These are phyloP conservation scores for Poeciliopsis turneri DNA, from an alignment of 2,797 vertebrate genomes.

Conservation along the genomic window DNA sequence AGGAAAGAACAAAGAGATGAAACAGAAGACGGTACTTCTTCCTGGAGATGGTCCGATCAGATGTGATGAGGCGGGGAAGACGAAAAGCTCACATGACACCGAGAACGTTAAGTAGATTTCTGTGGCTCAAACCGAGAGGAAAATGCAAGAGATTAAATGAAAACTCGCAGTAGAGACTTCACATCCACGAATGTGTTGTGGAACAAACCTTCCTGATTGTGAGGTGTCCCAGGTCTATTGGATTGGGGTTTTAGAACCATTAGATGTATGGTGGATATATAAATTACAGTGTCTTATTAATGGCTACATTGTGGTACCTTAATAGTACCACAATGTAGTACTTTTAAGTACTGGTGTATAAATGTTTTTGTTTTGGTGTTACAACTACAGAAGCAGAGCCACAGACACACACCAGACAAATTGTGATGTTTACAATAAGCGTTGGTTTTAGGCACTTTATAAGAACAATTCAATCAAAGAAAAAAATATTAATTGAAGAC, in stretches of 20 bases:
- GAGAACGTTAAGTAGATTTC: constrained; percentile 32
- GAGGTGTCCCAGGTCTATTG: not conserved
- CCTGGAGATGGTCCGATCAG: constrained; percentile 20
- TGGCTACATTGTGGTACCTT: not conserved
- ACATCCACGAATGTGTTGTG: not conserved
- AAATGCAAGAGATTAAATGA: constrained; percentile 25
- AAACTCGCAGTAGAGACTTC: constrained; percentile 11
- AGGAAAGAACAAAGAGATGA: constrained; percentile 67
- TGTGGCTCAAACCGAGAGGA: constrained; percentile 23
- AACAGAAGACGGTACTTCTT: constrained; percentile 34
- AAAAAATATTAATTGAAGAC: not conserved
- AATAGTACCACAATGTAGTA: too few species aligned
- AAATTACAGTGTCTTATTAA: not conserved
- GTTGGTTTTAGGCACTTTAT: not conserved
- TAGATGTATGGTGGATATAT: not conserved
- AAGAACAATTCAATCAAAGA: not conserved
- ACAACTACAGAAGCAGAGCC: not conserved
- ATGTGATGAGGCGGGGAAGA: constrained; percentile 31
- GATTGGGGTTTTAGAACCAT: not conserved
- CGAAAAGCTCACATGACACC: constrained; percentile 22
- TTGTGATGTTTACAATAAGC: not conserved
- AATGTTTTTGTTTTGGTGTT: not conserved
- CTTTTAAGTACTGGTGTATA: not conserved
- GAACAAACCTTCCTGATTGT: not conserved
- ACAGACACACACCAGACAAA: not conserved